phyloP scores from a whole-genome alignment of 64 coral and sea anemone genomes.

The Actinia equina region DNA sequence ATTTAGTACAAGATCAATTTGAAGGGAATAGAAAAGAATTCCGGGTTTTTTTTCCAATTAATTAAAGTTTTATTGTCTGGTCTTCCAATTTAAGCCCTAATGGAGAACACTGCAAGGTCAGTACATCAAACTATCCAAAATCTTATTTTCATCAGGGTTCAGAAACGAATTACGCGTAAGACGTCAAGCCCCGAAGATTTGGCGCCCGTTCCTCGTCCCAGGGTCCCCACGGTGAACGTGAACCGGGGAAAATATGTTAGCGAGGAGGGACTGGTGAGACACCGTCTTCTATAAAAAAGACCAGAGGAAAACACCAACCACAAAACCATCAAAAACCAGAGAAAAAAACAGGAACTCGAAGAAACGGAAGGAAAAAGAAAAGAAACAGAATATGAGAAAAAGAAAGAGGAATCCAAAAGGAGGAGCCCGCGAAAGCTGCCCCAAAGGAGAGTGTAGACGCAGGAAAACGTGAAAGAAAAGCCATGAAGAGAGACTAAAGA shows the following conservation, averaged over 20 bases:
- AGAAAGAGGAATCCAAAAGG: background rate
- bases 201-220: slow-evolving; percentile 1
- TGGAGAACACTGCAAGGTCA: too few species aligned
- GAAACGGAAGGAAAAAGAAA: slow-evolving; percentile 9
- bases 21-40: too few species aligned
- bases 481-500: background rate
- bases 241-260: slow-evolving; percentile 9
- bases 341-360: slow-evolving; percentile 11
- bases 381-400: background rate
- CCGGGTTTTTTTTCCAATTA: too few species aligned
- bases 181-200: background rate
- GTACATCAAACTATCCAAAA: background rate
- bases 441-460: background rate
- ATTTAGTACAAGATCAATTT: too few species aligned
- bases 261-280: slow-evolving; percentile 40
- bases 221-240: background rate
- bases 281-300: slow-evolving; percentile 51
- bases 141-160: background rate
- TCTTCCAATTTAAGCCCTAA: too few species aligned
- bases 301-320: slow-evolving; percentile 13
- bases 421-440: background rate
- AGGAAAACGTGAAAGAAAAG: background rate
- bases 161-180: background rate
- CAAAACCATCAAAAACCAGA: background rate
- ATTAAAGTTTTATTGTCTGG: too few species aligned